Percentiles rank a stretch among this genome's conserved stretches.
These are phyloP conservation scores for Corythornis madagascariensis DNA, from an alignment of 2,113 vertebrate genomes.

Conservation along the genomic window DNA sequence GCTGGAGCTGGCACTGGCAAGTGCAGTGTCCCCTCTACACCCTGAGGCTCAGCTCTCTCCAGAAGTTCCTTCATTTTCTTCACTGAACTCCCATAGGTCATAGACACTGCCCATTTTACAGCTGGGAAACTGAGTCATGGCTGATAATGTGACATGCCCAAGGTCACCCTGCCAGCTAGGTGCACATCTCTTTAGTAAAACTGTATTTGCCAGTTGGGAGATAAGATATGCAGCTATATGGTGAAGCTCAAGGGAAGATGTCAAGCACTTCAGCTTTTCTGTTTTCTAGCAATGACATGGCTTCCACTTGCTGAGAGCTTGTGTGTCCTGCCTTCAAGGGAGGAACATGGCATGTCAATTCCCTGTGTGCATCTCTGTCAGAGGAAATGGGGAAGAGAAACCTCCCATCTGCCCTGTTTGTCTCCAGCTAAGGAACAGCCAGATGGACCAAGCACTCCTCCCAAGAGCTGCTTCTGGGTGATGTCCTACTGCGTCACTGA, in stretches of 20 bases:
- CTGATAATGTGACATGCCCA: background rate
- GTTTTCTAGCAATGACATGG: background rate
- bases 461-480: accelerated
- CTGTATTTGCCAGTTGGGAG: background rate
- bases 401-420: background rate
- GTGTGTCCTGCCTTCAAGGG: accelerated
- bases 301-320: background rate
- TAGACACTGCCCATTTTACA: background rate
- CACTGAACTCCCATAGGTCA: background rate
- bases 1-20: background rate
- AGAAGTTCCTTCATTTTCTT: background rate
- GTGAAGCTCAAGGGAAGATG: background rate
- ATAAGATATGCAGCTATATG: background rate
- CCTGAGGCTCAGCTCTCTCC: background rate
- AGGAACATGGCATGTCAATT: background rate
- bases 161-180: background rate
- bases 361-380: background rate
- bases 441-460: background rate
- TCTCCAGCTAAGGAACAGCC: background rate
- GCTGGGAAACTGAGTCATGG: background rate
- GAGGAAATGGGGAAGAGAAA: constrained; percentile 32
- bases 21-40: background rate
- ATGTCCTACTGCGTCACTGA: background rate
- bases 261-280: background rate
- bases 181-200: background rate